phyloP scores from a whole-genome alignment of 2,113 vertebrate species.

The Platysternon megacephalum region DNA sequence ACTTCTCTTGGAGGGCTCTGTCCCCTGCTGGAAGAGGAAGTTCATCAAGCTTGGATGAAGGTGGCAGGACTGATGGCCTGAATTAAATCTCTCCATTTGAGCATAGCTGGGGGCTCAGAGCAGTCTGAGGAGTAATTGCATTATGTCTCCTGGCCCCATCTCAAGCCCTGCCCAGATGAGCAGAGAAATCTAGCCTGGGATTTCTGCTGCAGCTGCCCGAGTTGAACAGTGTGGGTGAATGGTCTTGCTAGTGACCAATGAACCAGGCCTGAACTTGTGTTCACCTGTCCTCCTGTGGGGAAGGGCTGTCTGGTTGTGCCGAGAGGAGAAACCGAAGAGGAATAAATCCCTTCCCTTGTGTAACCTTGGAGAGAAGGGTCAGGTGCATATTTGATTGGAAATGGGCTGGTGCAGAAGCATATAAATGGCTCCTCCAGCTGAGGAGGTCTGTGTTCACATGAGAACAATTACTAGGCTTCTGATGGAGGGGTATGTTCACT shows the following conservation, averaged over 20 bases:
- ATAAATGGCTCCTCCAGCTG: rapidly evolving
- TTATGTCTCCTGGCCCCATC: not conserved
- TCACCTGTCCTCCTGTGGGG: not conserved
- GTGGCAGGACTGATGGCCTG: too few species aligned
- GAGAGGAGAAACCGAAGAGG: not conserved
- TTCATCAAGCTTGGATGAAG: not conserved
- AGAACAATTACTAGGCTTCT: not conserved
- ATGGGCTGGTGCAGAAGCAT: not conserved
- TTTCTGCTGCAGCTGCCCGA: not conserved
- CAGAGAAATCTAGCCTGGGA: not conserved
- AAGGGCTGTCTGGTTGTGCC: not conserved
- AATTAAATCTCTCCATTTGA: not conserved
- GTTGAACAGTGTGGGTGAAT: not conserved
- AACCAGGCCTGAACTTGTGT: not conserved
- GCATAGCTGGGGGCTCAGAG: not conserved
- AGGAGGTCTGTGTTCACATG: rapidly evolving
- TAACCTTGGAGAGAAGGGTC: too few species aligned
- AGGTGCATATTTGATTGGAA: not conserved
- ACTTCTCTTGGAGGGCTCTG: not conserved
- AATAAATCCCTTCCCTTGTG: not conserved
- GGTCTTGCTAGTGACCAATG: not conserved
- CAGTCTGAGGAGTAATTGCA: not conserved
- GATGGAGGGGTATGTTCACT: not conserved
- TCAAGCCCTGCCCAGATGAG: not conserved
- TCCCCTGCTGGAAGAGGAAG: not conserved